Evolutionary conservation across 2,888 invertebrate species (phyloP).

Genomic region (Linnaemya tessellans): DNA sequence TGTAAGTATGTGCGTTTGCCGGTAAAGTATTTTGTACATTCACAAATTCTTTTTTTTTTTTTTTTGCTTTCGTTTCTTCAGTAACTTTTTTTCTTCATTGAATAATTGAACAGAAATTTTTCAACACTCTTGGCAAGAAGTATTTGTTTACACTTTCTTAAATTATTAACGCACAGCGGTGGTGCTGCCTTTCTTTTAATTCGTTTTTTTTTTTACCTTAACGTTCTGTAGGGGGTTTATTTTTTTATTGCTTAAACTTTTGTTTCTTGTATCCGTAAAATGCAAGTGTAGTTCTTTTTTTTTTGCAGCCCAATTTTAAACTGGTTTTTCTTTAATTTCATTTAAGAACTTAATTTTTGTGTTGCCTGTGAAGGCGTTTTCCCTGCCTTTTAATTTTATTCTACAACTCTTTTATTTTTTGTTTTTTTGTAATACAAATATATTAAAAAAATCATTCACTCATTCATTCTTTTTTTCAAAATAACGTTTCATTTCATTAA

Average conservation of each 20-base stretch:
- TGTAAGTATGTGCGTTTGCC: conserved; percentile 34
- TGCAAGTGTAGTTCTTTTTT: conserved; percentile 65
- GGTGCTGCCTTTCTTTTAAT: neutral
- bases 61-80: neutral
- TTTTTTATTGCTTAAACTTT: conserved; percentile 8
- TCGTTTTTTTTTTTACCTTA: conserved; percentile 9
- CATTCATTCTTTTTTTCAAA: conserved; percentile 13
- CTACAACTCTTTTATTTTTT: conserved; percentile 53
- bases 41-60: conserved; percentile 10
- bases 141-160: conserved; percentile 31
- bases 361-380: conserved; percentile 47
- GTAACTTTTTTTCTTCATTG: conserved; percentile 25
- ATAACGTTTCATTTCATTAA: conserved; percentile 51
- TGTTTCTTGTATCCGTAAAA: conserved; percentile 53
- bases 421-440: conserved; percentile 9
- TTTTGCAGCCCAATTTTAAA: conserved; percentile 42
- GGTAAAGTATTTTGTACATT: conserved; percentile 41
- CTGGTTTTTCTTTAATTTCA: conserved; percentile 55
- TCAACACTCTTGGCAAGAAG: conserved; percentile 32
- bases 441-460: conserved; percentile 27
- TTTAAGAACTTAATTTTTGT: conserved; percentile 29
- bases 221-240: neutral
- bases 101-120: neutral
- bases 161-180: conserved; percentile 22
- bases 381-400: conserved; percentile 19